Percentiles rank a stretch among this genome's conserved stretches.
Conservation (phyloP, 2,113 vertebrate species). For the Bostrychus sinensis region DNA sequence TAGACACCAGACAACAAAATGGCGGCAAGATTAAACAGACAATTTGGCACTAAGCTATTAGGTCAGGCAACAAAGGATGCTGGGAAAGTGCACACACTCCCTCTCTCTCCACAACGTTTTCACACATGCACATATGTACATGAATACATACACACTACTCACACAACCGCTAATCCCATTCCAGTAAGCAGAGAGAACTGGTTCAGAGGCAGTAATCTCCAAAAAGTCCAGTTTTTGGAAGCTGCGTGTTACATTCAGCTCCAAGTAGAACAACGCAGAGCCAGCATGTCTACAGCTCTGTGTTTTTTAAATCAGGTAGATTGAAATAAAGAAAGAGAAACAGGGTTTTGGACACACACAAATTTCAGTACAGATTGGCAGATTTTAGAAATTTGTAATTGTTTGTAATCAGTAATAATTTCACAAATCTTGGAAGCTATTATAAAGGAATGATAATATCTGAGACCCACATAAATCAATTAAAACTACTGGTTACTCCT, state of each 20-base stretch:
- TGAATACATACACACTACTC: slow-evolving; percentile 15
- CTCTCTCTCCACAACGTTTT: slow-evolving; percentile 24
- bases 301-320: slow-evolving; percentile 5
- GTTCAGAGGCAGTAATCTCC: slow-evolving; percentile 78
- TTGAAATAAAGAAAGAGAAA: not conserved
- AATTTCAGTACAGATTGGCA: too few species aligned
- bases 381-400: too few species aligned
- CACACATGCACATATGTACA: slow-evolving; percentile 19
- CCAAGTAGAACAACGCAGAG: slow-evolving; percentile 57
- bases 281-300: slow-evolving; percentile 14
- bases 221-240: slow-evolving; percentile 76
- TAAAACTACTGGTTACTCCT: too few species aligned
- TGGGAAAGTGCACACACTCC: slow-evolving; percentile 45
- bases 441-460: too few species aligned
- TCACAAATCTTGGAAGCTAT: too few species aligned
- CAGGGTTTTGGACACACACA: not conserved
- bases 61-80: slow-evolving; percentile 60
- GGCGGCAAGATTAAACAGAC: slow-evolving; percentile 72
- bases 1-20: slow-evolving; percentile 70
- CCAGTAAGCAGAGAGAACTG: slow-evolving; percentile 78
- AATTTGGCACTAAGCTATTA: slow-evolving; percentile 61
- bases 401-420: too few species aligned
- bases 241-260: slow-evolving; percentile 60
- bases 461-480: too few species aligned
- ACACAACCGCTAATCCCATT: slow-evolving; percentile 75